Evolutionary conservation across 1,140 invertebrate species (phyloP).

Genomic region (Gonatopus flavifemur): DNA sequence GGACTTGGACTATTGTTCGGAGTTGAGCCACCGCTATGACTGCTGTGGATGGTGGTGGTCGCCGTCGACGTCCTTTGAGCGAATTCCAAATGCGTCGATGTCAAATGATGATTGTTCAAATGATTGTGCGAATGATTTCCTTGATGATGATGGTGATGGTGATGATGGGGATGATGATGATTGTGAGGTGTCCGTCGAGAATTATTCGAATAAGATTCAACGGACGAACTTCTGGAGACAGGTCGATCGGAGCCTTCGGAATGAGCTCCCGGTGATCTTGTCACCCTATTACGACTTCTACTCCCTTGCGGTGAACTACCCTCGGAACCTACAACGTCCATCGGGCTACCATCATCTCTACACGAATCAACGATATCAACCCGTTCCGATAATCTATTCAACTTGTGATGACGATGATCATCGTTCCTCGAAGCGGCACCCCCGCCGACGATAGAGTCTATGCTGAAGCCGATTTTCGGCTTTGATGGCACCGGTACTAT

Average conservation of each 20-base stretch:
- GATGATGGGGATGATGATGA: constrained; percentile 26
- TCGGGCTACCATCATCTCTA: constrained; percentile 43
- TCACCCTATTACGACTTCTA: constrained; percentile 24
- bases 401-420: constrained; percentile 30
- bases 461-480: constrained; percentile 92
- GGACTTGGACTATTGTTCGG: constrained; percentile 67
- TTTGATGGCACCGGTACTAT: constrained; percentile 80
- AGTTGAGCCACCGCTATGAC: constrained; percentile 56
- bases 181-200: constrained; percentile 33
- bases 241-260: constrained; percentile 51
- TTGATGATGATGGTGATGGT: constrained; percentile 32
- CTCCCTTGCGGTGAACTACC: constrained; percentile 53
- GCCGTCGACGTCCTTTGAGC: constrained; percentile 7
- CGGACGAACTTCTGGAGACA: constrained; percentile 45
- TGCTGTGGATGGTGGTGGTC: constrained; percentile 40
- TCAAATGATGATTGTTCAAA: constrained; percentile 15
- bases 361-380: constrained; percentile 48
- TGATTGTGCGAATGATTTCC: constrained; percentile 24
- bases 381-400: constrained; percentile 46
- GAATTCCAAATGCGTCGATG: constrained; percentile 37
- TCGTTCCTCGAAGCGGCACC: constrained; percentile 52
- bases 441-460: constrained; percentile 89
- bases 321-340: constrained; percentile 47
- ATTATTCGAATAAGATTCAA: constrained; percentile 50
- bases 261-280: constrained; percentile 48